phyloP scores from a whole-genome alignment of 2,888 invertebrate species.

The Helobdella robusta region DNA sequence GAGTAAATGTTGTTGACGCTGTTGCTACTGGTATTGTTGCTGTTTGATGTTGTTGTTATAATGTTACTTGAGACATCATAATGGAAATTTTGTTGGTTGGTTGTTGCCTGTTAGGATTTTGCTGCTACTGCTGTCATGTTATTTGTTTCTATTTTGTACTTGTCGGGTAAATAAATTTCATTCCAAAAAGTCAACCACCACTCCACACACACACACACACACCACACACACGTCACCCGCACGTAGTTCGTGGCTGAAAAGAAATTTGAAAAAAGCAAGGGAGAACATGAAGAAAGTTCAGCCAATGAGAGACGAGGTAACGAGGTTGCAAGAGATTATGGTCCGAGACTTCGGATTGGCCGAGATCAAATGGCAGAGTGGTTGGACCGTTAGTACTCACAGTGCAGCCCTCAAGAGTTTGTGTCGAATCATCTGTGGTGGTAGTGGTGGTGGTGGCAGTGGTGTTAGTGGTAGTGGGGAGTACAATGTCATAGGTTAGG shows the following conservation, averaged over 20 bases:
- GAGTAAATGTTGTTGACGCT: too few relatives aligned
- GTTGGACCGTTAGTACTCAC: conserved; percentile 14
- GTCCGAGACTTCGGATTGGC: neutral
- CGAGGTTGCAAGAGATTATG: neutral
- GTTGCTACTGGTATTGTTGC: too few relatives aligned
- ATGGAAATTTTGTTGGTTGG: too few relatives aligned
- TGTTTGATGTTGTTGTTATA: too few relatives aligned
- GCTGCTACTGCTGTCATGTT: neutral
- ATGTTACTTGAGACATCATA: too few relatives aligned
- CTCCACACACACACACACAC: neutral
- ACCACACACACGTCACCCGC: neutral
- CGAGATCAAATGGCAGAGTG: conserved; percentile 11
- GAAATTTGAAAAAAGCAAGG: conserved; percentile 4
- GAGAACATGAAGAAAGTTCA: neutral
- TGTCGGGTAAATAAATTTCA: neutral
- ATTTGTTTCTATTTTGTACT: neutral
- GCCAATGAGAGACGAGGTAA: conserved; percentile 8
- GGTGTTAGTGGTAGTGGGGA: neutral
- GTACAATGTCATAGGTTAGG: neutral
- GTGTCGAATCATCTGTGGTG: neutral
- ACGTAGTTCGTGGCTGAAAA: conserved; percentile 9
- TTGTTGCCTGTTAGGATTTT: neutral
- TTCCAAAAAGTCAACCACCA: neutral
- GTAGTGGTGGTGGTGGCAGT: neutral
- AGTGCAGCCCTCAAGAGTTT: conserved; percentile 13